Percentiles rank a stretch among this genome's conserved stretches.
Evolutionary conservation across 2,113 vertebrate genomes (phyloP).

Genomic region (Cygnus buccinator): DNA sequence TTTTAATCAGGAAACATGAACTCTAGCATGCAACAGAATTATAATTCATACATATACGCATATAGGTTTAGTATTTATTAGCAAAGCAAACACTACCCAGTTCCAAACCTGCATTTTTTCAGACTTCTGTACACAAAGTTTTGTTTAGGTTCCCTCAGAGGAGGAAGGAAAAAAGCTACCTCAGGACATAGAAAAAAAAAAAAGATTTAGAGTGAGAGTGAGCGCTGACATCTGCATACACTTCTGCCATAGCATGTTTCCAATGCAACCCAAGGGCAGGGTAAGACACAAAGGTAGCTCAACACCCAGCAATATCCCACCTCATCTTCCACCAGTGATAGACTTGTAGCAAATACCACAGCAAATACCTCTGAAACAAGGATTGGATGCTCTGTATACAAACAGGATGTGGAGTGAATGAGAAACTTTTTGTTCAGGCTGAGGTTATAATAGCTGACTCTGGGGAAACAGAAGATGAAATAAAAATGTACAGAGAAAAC

Average conservation of each 20-base stretch:
- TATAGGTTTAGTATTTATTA: not conserved
- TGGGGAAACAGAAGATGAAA: not conserved
- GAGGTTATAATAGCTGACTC: not conserved
- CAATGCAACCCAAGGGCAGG: not conserved
- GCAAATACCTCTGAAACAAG: not conserved
- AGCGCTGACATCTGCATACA: not conserved
- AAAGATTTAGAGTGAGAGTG: not conserved
- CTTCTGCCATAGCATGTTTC: not conserved
- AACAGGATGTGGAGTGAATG: not conserved
- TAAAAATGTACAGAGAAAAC: not conserved
- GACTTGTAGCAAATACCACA: not conserved
- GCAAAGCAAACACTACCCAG: conserved; percentile 9
- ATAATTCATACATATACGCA: not conserved
- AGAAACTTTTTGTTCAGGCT: not conserved
- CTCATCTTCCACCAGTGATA: not conserved
- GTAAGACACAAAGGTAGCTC: not conserved
- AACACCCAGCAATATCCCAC: not conserved
- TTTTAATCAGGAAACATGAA: conserved; percentile 63
- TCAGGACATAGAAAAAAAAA: not conserved
- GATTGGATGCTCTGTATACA: not conserved
- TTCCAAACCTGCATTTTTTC: not conserved
- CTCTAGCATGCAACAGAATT: conserved; percentile 47
- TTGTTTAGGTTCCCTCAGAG: not conserved
- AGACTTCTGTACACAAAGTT: not conserved
- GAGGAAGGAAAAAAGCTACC: not conserved